phyloP scores from a whole-genome alignment of 2,888 invertebrate genomes.

The Gordius sp. region DNA sequence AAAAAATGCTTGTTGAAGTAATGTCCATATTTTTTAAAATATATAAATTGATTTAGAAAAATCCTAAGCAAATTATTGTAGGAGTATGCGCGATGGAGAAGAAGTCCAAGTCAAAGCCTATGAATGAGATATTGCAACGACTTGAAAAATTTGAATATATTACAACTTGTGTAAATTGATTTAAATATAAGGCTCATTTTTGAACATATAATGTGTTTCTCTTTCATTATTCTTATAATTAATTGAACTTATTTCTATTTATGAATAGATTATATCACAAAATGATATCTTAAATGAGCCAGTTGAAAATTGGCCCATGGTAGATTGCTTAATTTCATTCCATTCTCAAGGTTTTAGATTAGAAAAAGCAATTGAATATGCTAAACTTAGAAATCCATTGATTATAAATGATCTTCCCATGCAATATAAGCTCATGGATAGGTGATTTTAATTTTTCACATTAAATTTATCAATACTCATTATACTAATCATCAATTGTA shows the following conservation, averaged over 20 bases:
- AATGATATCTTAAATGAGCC: conserved; percentile 76
- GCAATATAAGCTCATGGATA: conserved; percentile 82
- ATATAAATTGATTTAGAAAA: background rate
- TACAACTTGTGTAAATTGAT: conserved; percentile 36
- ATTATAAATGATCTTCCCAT: conserved; percentile 90
- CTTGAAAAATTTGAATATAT: conserved; percentile 86
- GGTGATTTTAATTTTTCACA: conserved; percentile 23
- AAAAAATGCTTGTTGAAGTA: too few species aligned
- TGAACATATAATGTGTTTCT: background rate
- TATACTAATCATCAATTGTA: conserved; percentile 38
- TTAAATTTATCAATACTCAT: conserved; percentile 18
- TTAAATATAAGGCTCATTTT: background rate
- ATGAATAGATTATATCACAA: conserved; percentile 52
- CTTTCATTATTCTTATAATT: background rate
- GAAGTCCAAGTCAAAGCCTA: conserved; percentile 92
- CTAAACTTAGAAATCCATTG: conserved; percentile 67
- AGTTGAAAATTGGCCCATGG: conserved; percentile 86
- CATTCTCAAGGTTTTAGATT: conserved; percentile 50
- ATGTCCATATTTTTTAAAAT: too few species aligned
- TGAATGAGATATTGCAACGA: conserved; percentile 85
- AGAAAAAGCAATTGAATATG: conserved; percentile 86
- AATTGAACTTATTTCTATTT: background rate
- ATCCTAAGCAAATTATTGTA: conserved; percentile 52
- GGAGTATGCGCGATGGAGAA: conserved; percentile 95
- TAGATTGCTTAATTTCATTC: conserved; percentile 89